Evolutionary conservation across 2,113 vertebrate species (phyloP), one percentile per base, ranked within the genome.

Genomic region (Clarias macrocephalus): DNA sequence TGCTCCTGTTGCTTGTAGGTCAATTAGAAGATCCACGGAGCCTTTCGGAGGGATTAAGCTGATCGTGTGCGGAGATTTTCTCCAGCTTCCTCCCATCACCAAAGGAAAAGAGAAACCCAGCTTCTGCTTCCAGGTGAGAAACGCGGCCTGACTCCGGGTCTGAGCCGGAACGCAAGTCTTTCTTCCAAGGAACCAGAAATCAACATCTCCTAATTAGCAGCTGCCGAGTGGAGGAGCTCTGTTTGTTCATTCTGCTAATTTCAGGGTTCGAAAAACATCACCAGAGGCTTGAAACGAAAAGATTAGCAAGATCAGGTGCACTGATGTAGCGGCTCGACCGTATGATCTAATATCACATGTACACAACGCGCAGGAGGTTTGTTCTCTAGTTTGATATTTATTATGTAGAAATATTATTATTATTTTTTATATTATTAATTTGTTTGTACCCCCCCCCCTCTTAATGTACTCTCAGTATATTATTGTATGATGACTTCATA

Each of bases 11-110:
- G 11, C 54, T 33, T 87, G 7, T 57, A 99, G 98, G 92, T 95
- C 93, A 0, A 92, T 99, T 57, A 95, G 96, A 86, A 95, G 97
- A 89, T 96, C 95, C 3, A 93, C 96, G 0, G 95, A 97, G 85
- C 97, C 98, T 1, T 99, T 99, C 68, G 98, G 98, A 85, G 98
- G 98, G 87, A 99, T 99, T 90, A 98, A 99, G 91, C 94, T 99
- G 68, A 97, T 99, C 7, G 92, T 99, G 16, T 99, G 97, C 90
- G 98, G 98, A 0, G 98, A 99, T 89, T 99, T 99, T 90, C 95
- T 99, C n/a, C 98, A 99, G 90, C 94, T 99, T 86, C 98, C 98
- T 0, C 98, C 98, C 0, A 96, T 99, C 28, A 94, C 95, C 18
- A 97, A 95, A 85, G 94, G 94, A 72, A 96, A 96, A 12, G 96